phyloP scores from a whole-genome alignment of 1,140 invertebrate species.

The Hylaeus anthracinus region DNA sequence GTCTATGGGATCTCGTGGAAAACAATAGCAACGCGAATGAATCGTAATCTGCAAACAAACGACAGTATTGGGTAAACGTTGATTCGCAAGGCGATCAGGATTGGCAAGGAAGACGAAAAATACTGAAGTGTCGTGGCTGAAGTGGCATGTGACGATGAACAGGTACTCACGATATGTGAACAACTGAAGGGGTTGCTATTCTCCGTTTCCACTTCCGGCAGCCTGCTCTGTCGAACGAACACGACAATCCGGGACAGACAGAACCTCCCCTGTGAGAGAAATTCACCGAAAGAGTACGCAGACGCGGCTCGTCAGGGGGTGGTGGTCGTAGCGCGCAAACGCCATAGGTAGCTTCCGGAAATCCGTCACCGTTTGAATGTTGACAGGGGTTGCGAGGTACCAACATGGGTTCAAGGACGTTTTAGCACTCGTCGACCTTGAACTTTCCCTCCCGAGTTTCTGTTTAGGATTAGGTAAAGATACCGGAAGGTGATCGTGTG shows the following conservation, averaged over 20 bases:
- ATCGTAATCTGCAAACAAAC: background rate
- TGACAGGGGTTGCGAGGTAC: slow-evolving; percentile 17
- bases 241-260: slow-evolving; percentile 62
- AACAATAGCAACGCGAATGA: background rate
- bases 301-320: slow-evolving; percentile 55
- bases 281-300: slow-evolving; percentile 70
- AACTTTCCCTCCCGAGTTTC: slow-evolving; percentile 43
- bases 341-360: slow-evolving; percentile 52
- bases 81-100: too few relatives aligned
- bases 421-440: slow-evolving; percentile 47
- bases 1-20: background rate
- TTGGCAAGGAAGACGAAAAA: background rate
- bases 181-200: slow-evolving; percentile 32
- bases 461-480: background rate
- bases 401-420: slow-evolving; percentile 55
- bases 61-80: background rate
- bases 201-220: slow-evolving; percentile 47
- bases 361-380: slow-evolving; percentile 44
- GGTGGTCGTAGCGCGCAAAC: slow-evolving; percentile 35
- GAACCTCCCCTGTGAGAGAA: slow-evolving; percentile 69
- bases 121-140: background rate
- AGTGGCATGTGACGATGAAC: slow-evolving; percentile 1
- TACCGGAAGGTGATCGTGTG: too few relatives aligned
- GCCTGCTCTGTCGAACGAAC: slow-evolving; percentile 50
- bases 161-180: slow-evolving; percentile 61